These are phyloP conservation scores for Baryphthengus martii DNA, from an alignment of 2,113 vertebrate genomes.

Conservation along the genomic window DNA sequence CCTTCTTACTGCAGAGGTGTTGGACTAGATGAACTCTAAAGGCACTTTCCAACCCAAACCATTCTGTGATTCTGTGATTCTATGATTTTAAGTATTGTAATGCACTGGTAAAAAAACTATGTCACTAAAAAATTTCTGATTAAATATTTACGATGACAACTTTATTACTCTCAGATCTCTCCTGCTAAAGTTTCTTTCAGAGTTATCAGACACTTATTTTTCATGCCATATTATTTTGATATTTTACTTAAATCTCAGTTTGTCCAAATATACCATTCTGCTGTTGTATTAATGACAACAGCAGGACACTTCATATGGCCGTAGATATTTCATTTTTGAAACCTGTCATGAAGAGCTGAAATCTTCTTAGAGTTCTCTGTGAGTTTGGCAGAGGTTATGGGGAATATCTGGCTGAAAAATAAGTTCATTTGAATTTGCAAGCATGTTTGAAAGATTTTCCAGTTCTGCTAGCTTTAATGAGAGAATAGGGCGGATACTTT, in stretches of 20 bases:
- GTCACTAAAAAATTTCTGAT: not conserved
- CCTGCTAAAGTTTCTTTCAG: not conserved
- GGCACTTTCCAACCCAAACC: too few relatives aligned
- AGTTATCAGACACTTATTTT: not conserved
- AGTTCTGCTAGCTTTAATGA: not conserved
- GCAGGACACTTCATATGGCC: not conserved
- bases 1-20: too few relatives aligned
- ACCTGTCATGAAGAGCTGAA: not conserved
- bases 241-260: not conserved
- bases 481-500: not conserved
- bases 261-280: not conserved
- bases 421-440: not conserved
- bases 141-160: not conserved
- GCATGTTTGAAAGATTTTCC: not conserved
- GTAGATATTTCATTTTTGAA: not conserved
- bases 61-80: too few relatives aligned
- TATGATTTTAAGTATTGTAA: not conserved
- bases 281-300: not conserved
- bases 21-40: too few relatives aligned
- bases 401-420: not conserved
- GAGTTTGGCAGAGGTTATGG: not conserved
- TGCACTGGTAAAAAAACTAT: not conserved
- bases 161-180: not conserved
- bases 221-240: not conserved
- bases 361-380: not conserved